Evolutionary conservation across 1,140 invertebrate species (phyloP), one percentile per base, ranked within the genome.

Genomic region (Lithobius niger): DNA sequence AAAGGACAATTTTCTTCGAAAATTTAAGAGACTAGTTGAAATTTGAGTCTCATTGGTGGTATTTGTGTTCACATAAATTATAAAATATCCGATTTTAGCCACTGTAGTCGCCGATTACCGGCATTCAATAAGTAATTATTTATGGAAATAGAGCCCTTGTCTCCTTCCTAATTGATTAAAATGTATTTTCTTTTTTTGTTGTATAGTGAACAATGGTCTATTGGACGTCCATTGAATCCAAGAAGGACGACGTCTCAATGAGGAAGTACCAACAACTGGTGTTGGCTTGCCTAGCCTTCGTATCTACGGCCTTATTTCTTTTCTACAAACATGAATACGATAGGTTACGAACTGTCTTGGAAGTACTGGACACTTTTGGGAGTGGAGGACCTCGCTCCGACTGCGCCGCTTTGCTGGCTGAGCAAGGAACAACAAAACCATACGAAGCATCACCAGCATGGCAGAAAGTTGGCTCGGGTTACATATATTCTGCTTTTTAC

Each of bases 251-350:
- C n/a, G 31, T 10, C 10, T 10, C 31, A 36, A 45, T 45, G 43
- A 45, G 19, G 22, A 45, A 45, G 22, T 45, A 13, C 22, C 6
- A 45, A 16, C 43, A 45, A 19, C 18, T 45, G 18, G 6, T 45
- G 6, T 4, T 45, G 4, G 19, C 43, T 4, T 18, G 83, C 13
- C 73, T 79, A 36, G 81, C 82, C 18, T 62, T 77, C 53, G 61
- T 83, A 10, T 84, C 82, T 66, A 69, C 85, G 22, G 66, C 80
- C n/a, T 77, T 79, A 19, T 71, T 87, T 56, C 67, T 87, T 2
- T 76, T 85, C 59, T 87, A 87, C 64, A 75, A 83, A 43, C 82
- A 86, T 63, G 82, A 87, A 64, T 86, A 87, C 56, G 80, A 85
- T 62, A 77, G 78, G 31, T 68, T 86, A 13, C 74, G 80, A 49